Percentiles rank a stretch among this genome's conserved stretches.
Evolutionary conservation across 2,797 vertebrate species (phyloP).

Genomic region (Melanotaenia boesemani): DNA sequence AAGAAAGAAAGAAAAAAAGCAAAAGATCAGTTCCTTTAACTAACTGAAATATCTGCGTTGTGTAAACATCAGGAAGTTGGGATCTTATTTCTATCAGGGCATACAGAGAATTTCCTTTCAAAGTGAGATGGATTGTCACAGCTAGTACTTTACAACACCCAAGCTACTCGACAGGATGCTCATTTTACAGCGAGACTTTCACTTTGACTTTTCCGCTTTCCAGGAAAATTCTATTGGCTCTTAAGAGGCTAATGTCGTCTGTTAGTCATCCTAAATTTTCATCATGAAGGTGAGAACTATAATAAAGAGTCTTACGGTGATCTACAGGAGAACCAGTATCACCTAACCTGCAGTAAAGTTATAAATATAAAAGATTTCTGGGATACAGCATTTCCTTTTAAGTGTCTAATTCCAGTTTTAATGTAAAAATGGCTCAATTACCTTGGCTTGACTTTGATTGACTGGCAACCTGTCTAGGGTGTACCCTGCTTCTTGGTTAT

Average conservation of each 20-base stretch:
- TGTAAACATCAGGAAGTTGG: background rate
- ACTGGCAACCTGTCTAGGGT: too few species aligned
- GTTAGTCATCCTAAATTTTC: constrained; percentile 11
- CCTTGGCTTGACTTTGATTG: constrained; percentile 42
- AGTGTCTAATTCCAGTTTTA: constrained; percentile 55
- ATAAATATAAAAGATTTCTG: constrained; percentile 17
- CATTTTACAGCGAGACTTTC: constrained; percentile 38
- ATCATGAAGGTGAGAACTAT: constrained; percentile 9
- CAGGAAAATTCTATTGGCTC: constrained; percentile 18
- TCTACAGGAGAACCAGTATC: constrained; percentile 5
- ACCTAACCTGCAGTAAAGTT: constrained; percentile 1
- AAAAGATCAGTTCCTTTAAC: background rate
- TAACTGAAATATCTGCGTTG: constrained; percentile 10
- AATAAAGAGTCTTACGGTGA: constrained; percentile 6
- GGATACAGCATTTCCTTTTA: constrained; percentile 49
- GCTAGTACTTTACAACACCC: constrained; percentile 35
- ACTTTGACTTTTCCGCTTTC: constrained; percentile 40
- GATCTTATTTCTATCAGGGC: constrained; percentile 18
- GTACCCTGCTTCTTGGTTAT: too few species aligned
- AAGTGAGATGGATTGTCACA: constrained; percentile 32
- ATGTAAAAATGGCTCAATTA: constrained; percentile 54
- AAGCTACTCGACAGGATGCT: constrained; percentile 25
- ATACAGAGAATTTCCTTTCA: constrained; percentile 27
- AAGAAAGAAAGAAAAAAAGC: background rate
- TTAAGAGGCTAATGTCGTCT: constrained; percentile 19